Evolutionary conservation across 2,888 invertebrate genomes (phyloP).

Genomic region (Papilio protenor): DNA sequence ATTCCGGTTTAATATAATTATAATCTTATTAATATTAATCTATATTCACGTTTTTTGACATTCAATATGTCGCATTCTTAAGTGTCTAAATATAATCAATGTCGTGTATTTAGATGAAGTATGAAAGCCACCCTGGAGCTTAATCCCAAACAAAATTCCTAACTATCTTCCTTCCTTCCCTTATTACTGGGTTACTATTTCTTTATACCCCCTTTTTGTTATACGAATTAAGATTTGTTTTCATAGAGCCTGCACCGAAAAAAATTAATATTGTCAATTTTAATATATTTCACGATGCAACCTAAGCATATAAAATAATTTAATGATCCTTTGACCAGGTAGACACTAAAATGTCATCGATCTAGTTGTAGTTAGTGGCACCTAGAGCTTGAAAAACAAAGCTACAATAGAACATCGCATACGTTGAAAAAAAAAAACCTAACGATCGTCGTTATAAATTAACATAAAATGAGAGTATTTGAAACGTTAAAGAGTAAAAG

Average conservation of each 20-base stretch:
- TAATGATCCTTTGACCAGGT: background rate
- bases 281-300: background rate
- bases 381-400: too few species aligned
- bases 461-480: too few species aligned
- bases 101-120: conserved; percentile 29
- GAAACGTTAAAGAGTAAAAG: too few species aligned
- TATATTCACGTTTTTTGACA: conserved; percentile 20
- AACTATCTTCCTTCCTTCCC: background rate
- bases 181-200: conserved; percentile 2
- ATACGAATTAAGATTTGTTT: background rate
- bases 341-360: background rate
- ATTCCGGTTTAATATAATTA: conserved; percentile 7
- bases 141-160: conserved; percentile 9
- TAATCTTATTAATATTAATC: background rate
- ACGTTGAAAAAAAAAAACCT: too few species aligned
- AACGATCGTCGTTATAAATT: too few species aligned
- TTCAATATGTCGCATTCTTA: conserved; percentile 25
- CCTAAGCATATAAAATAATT: background rate
- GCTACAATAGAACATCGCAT: too few species aligned
- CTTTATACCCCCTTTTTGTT: background rate
- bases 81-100: conserved; percentile 29
- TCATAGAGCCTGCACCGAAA: conserved; percentile 1
- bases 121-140: conserved; percentile 21
- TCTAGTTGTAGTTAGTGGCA: background rate
- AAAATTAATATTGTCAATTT: background rate